These are phyloP conservation scores for Sinotaia quadrata DNA, from an alignment of 2,888 invertebrate genomes.

Conservation along the genomic window DNA sequence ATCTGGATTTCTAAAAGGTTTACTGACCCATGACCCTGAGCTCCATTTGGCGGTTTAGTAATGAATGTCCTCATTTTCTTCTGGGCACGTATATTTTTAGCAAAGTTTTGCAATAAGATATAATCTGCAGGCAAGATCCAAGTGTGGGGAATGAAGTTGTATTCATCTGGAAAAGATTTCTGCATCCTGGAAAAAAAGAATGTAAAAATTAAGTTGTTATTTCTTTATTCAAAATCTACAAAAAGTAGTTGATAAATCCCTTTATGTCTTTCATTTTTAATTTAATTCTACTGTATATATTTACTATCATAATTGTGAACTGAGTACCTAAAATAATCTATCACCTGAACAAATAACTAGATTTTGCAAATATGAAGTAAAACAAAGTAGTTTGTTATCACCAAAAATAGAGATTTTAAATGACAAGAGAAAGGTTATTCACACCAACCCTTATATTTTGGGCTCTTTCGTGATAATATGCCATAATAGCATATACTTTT, in stretches of 20 bases:
- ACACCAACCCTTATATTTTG: no score
- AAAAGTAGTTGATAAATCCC: not conserved
- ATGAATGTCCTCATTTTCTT: slow-evolving; percentile 70
- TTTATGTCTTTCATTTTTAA: no score
- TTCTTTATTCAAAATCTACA: not conserved
- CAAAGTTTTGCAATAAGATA: slow-evolving; percentile 63
- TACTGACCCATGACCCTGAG: slow-evolving; percentile 72
- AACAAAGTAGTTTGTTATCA: no score
- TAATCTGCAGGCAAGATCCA: slow-evolving; percentile 72
- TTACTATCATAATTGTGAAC: not conserved
- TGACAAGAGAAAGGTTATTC: no score
- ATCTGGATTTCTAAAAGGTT: no score
- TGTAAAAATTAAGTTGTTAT: not conserved
- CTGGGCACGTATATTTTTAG: slow-evolving; percentile 66
- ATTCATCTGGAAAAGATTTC: slow-evolving; percentile 69
- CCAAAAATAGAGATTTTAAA: no score
- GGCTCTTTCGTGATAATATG: no score
- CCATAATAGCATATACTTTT: no score
- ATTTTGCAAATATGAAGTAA: no score
- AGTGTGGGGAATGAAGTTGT: slow-evolving; percentile 69
- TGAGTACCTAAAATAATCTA: no score
- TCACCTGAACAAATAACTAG: no score
- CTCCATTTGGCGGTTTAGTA: slow-evolving; percentile 71
- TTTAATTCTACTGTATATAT: not conserved
- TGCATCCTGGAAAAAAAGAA: slow-evolving; percentile 60